Evolutionary conservation across 2,113 vertebrate species (phyloP), one percentile per base, ranked within the genome.

Genomic region (Larimichthys crocea): DNA sequence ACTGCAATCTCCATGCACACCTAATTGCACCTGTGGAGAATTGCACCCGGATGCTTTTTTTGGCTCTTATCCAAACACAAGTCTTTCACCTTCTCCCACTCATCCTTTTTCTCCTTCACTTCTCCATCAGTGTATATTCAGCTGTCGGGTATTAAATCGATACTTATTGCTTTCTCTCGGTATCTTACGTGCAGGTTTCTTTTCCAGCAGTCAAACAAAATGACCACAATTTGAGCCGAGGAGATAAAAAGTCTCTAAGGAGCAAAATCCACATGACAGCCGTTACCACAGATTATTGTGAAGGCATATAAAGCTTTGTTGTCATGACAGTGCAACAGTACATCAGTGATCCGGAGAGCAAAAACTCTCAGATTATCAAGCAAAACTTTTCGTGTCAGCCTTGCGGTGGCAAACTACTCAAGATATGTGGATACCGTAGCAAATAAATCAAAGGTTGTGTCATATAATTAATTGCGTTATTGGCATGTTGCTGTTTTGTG

Each of bases 381-480:
- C 4, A 3, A 73, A 86, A 80, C 60, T 72, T 85, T 79, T 14
- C 1, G 2, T 61, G 26, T 68, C 31, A 68, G 59, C 65, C 62
- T 68, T 15, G 14, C 50, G 76, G 73, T 7, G 1, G 14, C 20
- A 76, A 80, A 57, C 42, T 17, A 26, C 63, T 74, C n/a, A 16
- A 50, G 53, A 86, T 84, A 65, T 77, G 42, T 81, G 52, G 68
- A 69, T 19, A 46, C 10, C 16, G 55, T 69, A 57, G 62, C 66
- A 35, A 71, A 78, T 63, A 80, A 64, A 68, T 66, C 48, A 70
- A 74, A 86, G 26, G 68, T 70, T 1, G 14, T 49, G 74, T 67
- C 77, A 55, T n/a, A 65, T 89, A 80, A 86, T 79, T 74, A 85
- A 88, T 88, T 83, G 66, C 40, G 8, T 79, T 84, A 80, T 87